These are phyloP conservation scores for Acipenser ruthenus DNA, from an alignment of 2,797 vertebrate species.

Conservation along the genomic window DNA sequence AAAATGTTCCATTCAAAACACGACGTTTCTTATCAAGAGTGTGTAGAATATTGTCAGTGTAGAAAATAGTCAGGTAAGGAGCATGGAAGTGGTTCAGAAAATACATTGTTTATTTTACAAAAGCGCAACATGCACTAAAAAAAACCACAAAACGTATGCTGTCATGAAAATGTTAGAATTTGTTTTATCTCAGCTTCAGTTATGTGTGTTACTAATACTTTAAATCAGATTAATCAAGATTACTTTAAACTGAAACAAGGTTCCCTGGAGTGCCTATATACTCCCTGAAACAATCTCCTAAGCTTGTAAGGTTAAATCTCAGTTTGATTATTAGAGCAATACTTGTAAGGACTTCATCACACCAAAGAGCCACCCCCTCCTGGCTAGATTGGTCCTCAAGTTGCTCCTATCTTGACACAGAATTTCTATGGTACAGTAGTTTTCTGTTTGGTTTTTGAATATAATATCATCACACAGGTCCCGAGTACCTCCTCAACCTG, in stretches of 20 bases:
- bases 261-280: constrained; percentile 51
- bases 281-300: constrained; percentile 55
- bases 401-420: constrained; percentile 37
- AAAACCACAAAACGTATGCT: no score
- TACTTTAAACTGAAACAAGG: constrained; percentile 40
- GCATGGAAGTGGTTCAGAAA: no score
- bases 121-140: no score
- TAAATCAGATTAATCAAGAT: constrained; percentile 41
- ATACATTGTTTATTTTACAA: no score
- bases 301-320: constrained; percentile 59
- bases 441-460: no score
- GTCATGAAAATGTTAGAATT: no score
- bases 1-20: no score
- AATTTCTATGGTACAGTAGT: not conserved
- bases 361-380: constrained; percentile 54
- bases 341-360: constrained; percentile 66
- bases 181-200: constrained; percentile 12
- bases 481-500: no score
- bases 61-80: no score
- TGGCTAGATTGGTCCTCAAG: constrained; percentile 45
- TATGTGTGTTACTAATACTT: constrained; percentile 35
- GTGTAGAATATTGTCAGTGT: no score
- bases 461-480: no score
- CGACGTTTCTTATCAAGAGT: no score
- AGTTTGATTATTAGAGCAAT: constrained; percentile 64